Conservation (phyloP, 2,113 vertebrate genomes). For the Eptatretus burgeri region DNA sequence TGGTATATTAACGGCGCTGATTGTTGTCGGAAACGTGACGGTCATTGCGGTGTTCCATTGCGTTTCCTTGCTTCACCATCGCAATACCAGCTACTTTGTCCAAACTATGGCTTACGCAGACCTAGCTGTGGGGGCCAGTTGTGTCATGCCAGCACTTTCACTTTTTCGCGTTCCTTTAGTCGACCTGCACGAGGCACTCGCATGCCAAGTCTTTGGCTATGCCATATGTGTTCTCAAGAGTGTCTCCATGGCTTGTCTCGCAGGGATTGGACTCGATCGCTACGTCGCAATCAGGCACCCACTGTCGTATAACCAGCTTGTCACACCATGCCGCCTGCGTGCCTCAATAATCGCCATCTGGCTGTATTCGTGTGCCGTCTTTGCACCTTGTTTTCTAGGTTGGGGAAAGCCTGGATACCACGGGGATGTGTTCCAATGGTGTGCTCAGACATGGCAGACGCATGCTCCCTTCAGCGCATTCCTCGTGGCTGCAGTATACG, state of each 20-base stretch:
- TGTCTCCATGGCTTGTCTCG: slow-evolving; percentile 86
- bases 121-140: slow-evolving; percentile 77
- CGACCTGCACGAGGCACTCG: slow-evolving; percentile 48
- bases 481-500: slow-evolving; percentile 77
- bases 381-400: slow-evolving; percentile 78
- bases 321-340: slow-evolving; percentile 70
- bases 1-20: slow-evolving; percentile 66
- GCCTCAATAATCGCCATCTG: slow-evolving; percentile 73
- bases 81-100: slow-evolving; percentile 93
- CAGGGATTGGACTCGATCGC: slow-evolving; percentile 83
- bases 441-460: slow-evolving; percentile 74
- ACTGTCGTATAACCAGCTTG: slow-evolving; percentile 83
- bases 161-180: slow-evolving; percentile 68
- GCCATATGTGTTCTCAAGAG: slow-evolving; percentile 92
- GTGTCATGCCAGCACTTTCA: slow-evolving; percentile 71
- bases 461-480: slow-evolving; percentile 83
- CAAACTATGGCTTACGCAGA: slow-evolving; percentile 98
- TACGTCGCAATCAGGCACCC: slow-evolving; percentile 91
- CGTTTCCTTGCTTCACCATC: slow-evolving; percentile 72
- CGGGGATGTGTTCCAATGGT: slow-evolving; percentile 95
- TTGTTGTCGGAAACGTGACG: slow-evolving; percentile 73
- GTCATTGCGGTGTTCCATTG: slow-evolving; percentile 96
- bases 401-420: slow-evolving; percentile 98
- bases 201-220: slow-evolving; percentile 83
- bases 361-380: slow-evolving; percentile 69